phyloP scores from a whole-genome alignment of 2,113 vertebrate genomes.

The Platysternon megacephalum region DNA sequence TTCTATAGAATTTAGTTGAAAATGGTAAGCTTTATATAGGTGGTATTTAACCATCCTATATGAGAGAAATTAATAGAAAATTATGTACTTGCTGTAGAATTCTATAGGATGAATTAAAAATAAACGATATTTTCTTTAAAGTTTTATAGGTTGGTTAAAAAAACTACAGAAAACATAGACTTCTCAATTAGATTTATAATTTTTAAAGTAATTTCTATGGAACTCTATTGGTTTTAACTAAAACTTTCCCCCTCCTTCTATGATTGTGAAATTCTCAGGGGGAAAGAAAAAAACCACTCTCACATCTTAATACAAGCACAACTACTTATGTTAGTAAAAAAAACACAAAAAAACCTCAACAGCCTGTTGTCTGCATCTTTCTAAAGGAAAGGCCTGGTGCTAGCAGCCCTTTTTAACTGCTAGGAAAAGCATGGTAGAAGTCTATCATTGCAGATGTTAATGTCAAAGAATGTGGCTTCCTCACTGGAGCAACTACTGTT shows the following conservation, averaged over 20 bases:
- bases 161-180: accelerated
- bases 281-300: neutral
- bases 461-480: neutral
- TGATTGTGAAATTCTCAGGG: neutral
- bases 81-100: neutral
- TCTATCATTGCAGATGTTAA: neutral
- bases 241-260: neutral
- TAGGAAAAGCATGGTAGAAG: neutral
- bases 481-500: neutral
- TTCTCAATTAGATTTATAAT: neutral
- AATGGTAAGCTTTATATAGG: neutral
- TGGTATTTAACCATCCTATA: neutral
- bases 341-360: neutral
- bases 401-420: neutral
- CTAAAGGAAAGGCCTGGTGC: neutral
- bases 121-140: neutral
- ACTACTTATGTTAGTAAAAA: neutral
- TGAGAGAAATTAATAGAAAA: neutral
- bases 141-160: neutral
- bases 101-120: neutral
- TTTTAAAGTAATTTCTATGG: neutral
- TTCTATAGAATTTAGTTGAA: neutral
- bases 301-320: neutral
- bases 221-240: neutral
- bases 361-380: neutral